Evolutionary conservation across 2,113 vertebrate genomes (phyloP), one percentile per base, ranked within the genome.

Genomic region (Lycaon pictus): DNA sequence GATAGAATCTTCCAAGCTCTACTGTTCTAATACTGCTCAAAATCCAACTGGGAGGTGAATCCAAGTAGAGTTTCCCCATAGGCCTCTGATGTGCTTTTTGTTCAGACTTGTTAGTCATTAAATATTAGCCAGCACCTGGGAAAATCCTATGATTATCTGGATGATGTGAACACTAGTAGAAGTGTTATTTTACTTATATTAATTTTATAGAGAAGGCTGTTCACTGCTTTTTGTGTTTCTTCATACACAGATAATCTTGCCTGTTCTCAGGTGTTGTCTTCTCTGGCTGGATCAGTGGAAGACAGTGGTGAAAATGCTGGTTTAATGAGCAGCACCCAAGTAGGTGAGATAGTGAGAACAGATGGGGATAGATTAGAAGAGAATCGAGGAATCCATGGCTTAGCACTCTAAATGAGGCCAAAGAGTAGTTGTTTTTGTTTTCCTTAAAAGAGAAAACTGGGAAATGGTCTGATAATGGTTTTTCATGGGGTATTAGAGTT

Each of bases 161-260:
- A 71, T 77, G 89, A 86, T 71, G n/a, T 55, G 35, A 95, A 76
- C 60, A 82, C 60, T 89, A 71, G 15, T 65, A 82, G 22, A 32
- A 82, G 22, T 94, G 25, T 86, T 77, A 81, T 81, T 93, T 95
- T 89, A 16, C 80, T 93, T 90, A 27, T 89, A 35, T 35, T 93
- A 90, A 48, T 37, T 60, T 96, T 82, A 76, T 17, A 6, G 23
- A 65, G 55, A 92, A n/a, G 29, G 65, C 15, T 43, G 23, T 79
- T 76, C 58, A 19, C 35, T 55, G 19, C n/a, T 95, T 92, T 93
- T 13, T 79, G n/a, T 62, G 17, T 83, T 90, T 86, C 25, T 90
- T 90, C 10, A 16, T 86, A 80, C 93, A 60, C 48, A 84, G n/a
- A 32, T 58, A 8, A 84, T 92, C 15, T 89, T 89, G 23, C n/a